phyloP scores from a whole-genome alignment of 2,797 vertebrate genomes.

The Rhabdophis nuchalis region DNA sequence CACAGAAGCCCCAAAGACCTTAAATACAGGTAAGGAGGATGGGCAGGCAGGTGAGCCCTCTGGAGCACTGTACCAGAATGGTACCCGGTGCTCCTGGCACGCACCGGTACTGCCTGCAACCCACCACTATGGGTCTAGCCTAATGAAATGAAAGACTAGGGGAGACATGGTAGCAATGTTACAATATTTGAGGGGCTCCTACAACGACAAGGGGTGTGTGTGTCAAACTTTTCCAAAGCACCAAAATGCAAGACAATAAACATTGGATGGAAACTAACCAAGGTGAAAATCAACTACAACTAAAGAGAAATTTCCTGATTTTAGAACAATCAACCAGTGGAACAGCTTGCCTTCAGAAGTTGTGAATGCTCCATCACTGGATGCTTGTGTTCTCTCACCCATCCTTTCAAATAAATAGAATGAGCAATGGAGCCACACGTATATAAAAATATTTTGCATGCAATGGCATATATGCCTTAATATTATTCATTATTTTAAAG shows the following conservation, averaged over 20 bases:
- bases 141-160: too few species aligned
- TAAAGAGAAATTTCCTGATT: not conserved
- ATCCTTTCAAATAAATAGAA: not conserved
- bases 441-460: not conserved
- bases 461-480: not conserved
- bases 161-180: too few species aligned
- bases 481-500: not conserved
- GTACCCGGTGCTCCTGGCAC: too few species aligned
- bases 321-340: not conserved
- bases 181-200: too few species aligned
- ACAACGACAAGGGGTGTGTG: fast-evolving
- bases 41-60: too few species aligned
- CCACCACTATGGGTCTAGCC: too few species aligned
- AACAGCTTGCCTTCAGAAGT: not conserved
- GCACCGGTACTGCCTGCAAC: too few species aligned
- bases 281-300: not conserved
- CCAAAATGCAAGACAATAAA: not conserved
- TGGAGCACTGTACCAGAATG: too few species aligned
- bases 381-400: not conserved
- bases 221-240: too few species aligned
- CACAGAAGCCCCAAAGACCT: too few species aligned
- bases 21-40: too few species aligned
- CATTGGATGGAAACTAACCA: not conserved
- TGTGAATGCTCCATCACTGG: not conserved
- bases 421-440: not conserved